Evolutionary conservation across 2,888 invertebrate species (phyloP), one percentile per base, ranked within the genome.

Genomic region (Oscheius sp.): DNA sequence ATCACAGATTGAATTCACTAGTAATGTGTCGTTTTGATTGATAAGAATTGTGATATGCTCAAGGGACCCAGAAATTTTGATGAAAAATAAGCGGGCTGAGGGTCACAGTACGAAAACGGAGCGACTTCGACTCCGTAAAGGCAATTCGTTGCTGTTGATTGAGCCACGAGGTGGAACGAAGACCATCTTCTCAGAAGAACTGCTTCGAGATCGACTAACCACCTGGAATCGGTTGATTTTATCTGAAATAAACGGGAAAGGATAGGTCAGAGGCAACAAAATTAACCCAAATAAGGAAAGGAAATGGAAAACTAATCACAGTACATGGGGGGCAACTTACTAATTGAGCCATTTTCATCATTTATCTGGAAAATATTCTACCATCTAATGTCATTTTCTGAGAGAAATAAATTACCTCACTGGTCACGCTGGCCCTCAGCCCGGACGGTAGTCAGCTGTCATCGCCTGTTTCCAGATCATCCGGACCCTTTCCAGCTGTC

Each of bases 391-490:
- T 7, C 13, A 18, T 49, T 49, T 49, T 49, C 6, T 5, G 16
- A 13, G 49, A 3, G 35, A 70, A 9, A 3, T n/a, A 12, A 63
- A 46, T 35, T 27, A 78, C 79, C 58, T 76, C 79, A 9, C 72
- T 72, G 13, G 70, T 71, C 29, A 77, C 74, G 29, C 73, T 75
- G 41, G 79, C 75, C 64, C 74, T 77, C 53, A 79, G 77, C 41
- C 77, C 76, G 35, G 21, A 16, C 46, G 71, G 71, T 18, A 71
- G 71, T 71, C 71, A 71, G 71, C 71, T 71, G 52, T 46, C 63
- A 16, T 58, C 59, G 29, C 59, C 70, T 1, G 43, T 41, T 63
- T 71, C 71, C 29, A 46, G 25, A 66, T 66, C 66, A 13, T 73
- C 78, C 13, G 73, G 72, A 23, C 74, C 76, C 21, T 74, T 73